Conservation (phyloP, 2,797 vertebrate genomes). For the Eleutherodactylus coqui region DNA sequence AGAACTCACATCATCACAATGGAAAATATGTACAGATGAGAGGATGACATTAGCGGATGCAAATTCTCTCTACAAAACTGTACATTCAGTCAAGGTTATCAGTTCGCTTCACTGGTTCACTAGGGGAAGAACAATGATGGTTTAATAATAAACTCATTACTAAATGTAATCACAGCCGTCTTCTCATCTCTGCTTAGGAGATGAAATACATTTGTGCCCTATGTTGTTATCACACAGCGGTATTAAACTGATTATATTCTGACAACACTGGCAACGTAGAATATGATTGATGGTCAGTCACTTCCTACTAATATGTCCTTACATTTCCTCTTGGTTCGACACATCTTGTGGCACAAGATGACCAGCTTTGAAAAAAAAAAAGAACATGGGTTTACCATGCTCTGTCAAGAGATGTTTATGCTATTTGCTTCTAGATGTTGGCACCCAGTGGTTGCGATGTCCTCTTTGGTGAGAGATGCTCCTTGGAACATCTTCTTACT, state of each 20-base stretch:
- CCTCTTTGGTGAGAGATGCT: too few species aligned
- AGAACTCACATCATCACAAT: neutral
- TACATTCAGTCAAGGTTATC: neutral
- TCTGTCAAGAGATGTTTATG: too few species aligned
- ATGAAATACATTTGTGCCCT: neutral
- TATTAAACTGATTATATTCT: constrained; percentile 2
- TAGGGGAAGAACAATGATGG: constrained; percentile 1
- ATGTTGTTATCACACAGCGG: neutral
- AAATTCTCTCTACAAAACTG: neutral
- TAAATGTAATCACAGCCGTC: neutral
- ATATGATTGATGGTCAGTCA: neutral
- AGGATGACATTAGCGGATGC: neutral
- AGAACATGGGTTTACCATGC: too few species aligned
- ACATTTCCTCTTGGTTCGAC: too few species aligned
- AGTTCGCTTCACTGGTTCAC: neutral
- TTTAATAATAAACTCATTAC: constrained; percentile 27
- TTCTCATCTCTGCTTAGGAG: neutral
- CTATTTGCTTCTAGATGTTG: too few species aligned
- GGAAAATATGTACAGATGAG: neutral
- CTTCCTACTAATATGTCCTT: too few species aligned
- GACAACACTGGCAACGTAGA: neutral
- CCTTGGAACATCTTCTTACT: too few species aligned
- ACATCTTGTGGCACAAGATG: too few species aligned
- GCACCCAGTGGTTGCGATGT: too few species aligned
- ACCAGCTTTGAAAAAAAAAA: too few species aligned